A percentile compares a stretch with the other conserved stretches of the same genome.
These are phyloP conservation scores for Piaya cayana DNA, from an alignment of 2,113 vertebrate genomes.

Conservation along the genomic window DNA sequence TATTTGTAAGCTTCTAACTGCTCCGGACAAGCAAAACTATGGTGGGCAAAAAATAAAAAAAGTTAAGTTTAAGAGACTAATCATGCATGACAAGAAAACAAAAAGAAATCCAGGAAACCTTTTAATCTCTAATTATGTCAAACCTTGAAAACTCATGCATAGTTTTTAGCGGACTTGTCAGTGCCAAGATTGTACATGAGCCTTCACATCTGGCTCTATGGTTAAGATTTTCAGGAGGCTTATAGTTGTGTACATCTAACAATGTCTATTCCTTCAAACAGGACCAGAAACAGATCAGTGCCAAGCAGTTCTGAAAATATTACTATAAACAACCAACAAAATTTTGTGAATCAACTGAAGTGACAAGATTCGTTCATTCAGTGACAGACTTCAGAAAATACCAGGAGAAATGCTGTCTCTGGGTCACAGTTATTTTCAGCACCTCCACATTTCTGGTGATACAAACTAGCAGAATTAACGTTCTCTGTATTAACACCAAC, in stretches of 20 bases:
- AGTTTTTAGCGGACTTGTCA: background rate
- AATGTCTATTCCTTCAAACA: background rate
- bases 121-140: background rate
- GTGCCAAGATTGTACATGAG: background rate
- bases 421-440: background rate
- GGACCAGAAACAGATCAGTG: background rate
- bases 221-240: background rate
- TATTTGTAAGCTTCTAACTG: background rate
- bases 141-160: background rate
- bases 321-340: background rate
- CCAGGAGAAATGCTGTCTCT: background rate
- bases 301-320: background rate
- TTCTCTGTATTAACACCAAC: background rate
- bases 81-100: background rate
- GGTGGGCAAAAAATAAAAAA: background rate
- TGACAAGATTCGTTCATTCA: background rate
- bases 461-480: background rate
- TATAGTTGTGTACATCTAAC: fast-evolving
- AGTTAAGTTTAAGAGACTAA: background rate
- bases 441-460: background rate
- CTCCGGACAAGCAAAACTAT: background rate
- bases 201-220: background rate
- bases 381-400: background rate
- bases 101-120: background rate
- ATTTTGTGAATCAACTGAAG: background rate